Percentiles rank a stretch among this genome's conserved stretches.
These are phyloP conservation scores for Polypedilum pembai DNA, from an alignment of 1,140 invertebrate species.

Conservation along the genomic window DNA sequence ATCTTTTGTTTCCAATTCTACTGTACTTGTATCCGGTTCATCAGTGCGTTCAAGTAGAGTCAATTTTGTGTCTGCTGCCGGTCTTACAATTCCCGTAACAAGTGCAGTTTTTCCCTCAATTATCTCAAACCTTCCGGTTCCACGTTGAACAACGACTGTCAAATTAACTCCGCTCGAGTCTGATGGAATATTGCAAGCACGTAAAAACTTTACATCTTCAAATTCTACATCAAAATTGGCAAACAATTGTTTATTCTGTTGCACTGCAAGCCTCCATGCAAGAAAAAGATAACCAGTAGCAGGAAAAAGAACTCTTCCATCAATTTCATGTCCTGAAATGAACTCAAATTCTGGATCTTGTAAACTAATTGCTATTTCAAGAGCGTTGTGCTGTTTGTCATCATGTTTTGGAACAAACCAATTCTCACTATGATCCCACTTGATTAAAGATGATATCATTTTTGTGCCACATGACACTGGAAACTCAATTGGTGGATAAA, in stretches of 20 bases:
- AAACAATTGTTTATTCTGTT: slow-evolving; percentile 56
- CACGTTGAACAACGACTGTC: slow-evolving; percentile 72
- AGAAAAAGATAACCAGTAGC: slow-evolving; percentile 78
- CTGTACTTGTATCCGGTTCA: slow-evolving; percentile 39
- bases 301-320: slow-evolving; percentile 83
- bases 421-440: slow-evolving; percentile 85
- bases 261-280: slow-evolving; percentile 60
- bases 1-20: slow-evolving; percentile 56
- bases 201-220: slow-evolving; percentile 74
- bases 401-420: slow-evolving; percentile 49
- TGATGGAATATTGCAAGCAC: slow-evolving; percentile 68
- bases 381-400: slow-evolving; percentile 52
- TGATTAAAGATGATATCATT: slow-evolving; percentile 65
- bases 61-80: slow-evolving; percentile 46
- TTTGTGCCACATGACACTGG: slow-evolving; percentile 73
- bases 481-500: slow-evolving; percentile 60
- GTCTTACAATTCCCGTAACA: slow-evolving; percentile 63
- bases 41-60: slow-evolving; percentile 33
- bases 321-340: slow-evolving; percentile 75
- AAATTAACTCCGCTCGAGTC: slow-evolving; percentile 63
- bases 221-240: slow-evolving; percentile 74
- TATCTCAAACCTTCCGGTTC: slow-evolving; percentile 69
- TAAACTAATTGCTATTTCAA: slow-evolving; percentile 50
- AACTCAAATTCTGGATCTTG: slow-evolving; percentile 63
- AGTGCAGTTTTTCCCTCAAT: slow-evolving; percentile 63